Conservation (phyloP, 2,113 vertebrate genomes). For the Myotis brandtii region DNA sequence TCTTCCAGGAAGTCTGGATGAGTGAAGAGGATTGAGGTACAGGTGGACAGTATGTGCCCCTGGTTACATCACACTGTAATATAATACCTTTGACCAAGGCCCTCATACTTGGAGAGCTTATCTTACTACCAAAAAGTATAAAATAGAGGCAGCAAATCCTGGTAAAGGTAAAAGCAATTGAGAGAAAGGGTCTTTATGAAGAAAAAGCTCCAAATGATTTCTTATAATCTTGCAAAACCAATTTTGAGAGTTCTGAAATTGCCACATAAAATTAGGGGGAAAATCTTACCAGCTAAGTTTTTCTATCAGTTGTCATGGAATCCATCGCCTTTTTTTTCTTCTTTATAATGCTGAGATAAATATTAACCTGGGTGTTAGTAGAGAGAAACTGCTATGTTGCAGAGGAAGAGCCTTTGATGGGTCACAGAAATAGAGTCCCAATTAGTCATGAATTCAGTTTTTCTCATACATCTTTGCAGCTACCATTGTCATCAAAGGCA, state of each 20-base stretch:
- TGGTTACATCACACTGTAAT: neutral
- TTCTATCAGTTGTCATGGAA: conserved; percentile 49
- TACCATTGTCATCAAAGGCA: neutral
- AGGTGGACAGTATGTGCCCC: neutral
- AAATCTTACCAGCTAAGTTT: neutral
- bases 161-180: neutral
- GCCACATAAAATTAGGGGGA: conserved; percentile 11
- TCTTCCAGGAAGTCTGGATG: neutral
- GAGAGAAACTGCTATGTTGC: neutral
- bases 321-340: neutral
- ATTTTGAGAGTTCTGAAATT: conserved; percentile 29
- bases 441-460: conserved; percentile 35
- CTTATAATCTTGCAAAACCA: conserved; percentile 6
- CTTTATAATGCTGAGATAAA: conserved; percentile 1
- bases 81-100: neutral
- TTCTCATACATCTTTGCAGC: conserved; percentile 37
- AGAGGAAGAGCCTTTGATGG: neutral
- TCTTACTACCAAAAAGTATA: neutral
- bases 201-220: neutral
- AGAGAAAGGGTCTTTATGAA: neutral
- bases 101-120: neutral
- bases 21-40: neutral
- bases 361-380: neutral
- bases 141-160: neutral
- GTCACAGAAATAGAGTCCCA: neutral